A percentile compares a stretch with the other conserved stretches of the same genome.
These are phyloP conservation scores for Gila robusta DNA, from an alignment of 2,797 vertebrate species.

Conservation along the genomic window DNA sequence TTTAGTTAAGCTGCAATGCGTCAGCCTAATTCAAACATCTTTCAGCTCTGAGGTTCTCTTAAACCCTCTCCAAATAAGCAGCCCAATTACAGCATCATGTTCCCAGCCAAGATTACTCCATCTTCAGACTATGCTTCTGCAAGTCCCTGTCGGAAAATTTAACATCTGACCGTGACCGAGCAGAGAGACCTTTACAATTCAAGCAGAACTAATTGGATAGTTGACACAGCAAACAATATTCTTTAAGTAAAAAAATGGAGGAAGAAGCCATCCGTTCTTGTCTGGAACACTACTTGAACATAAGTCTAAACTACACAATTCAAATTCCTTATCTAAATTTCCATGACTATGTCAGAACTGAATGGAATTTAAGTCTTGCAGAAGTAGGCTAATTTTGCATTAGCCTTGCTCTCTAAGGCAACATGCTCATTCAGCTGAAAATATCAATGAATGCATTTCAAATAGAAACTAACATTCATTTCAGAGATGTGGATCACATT, in stretches of 20 bases:
- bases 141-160: background rate
- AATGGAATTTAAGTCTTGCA: conserved; percentile 42
- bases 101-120: conserved; percentile 12
- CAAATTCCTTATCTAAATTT: background rate
- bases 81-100: conserved; percentile 34
- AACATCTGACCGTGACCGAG: conserved; percentile 1
- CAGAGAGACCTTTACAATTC: background rate
- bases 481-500: background rate
- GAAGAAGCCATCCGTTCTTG: background rate
- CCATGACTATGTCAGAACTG: background rate
- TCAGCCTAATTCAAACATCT: conserved; percentile 36
- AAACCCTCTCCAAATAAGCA: conserved; percentile 30
- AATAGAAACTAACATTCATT: conserved; percentile 4
- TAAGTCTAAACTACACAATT: background rate
- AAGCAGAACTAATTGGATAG: conserved; percentile 31
- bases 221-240: conserved; percentile 20
- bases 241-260: background rate
- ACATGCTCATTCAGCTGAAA: conserved; percentile 38
- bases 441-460: conserved; percentile 24
- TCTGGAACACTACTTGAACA: background rate
- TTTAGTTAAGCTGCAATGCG: conserved; percentile 54
- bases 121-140: conserved; percentile 8
- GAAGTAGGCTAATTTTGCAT: conserved; percentile 44
- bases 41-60: conserved; percentile 27
- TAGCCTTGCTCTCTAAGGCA: conserved; percentile 19